Conservation (phyloP, 2,888 invertebrate species). For the Diarsia mendica region DNA sequence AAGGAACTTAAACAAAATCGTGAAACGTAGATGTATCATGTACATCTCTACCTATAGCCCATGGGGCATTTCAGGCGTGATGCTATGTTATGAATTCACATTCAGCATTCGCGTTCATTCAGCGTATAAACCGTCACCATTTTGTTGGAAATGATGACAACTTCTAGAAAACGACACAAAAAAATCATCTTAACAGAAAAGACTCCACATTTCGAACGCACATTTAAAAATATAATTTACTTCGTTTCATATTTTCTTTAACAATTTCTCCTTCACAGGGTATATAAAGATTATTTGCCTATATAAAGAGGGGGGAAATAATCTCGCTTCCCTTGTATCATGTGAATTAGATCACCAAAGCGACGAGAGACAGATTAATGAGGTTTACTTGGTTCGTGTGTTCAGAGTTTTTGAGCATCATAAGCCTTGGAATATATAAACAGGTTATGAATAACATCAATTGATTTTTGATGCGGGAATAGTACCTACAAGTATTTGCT, state of each 20-base stretch:
- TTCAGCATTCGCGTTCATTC: no score
- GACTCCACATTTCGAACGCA: background rate
- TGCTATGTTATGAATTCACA: background rate
- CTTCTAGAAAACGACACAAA: background rate
- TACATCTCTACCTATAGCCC: background rate
- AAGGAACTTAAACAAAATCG: background rate
- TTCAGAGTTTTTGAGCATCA: slow-evolving; percentile 17
- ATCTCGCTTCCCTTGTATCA: slow-evolving; percentile 32
- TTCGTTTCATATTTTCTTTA: slow-evolving; percentile 18
- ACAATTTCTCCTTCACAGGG: background rate
- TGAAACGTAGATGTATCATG: background rate
- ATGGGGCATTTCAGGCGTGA: background rate
- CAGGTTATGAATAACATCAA: background rate
- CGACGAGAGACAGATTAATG: slow-evolving; percentile 27
- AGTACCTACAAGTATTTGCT: no score
- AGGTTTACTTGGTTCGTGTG: slow-evolving; percentile 22
- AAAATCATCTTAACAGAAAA: background rate
- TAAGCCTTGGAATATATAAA: background rate
- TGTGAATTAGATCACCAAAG: slow-evolving; percentile 36
- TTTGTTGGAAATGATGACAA: background rate
- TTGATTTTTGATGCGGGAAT: background rate
- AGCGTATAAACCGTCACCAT: background rate
- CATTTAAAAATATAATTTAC: slow-evolving; percentile 26
- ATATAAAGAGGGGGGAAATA: slow-evolving; percentile 15
- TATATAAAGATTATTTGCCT: slow-evolving; percentile 15